These are phyloP conservation scores for Cataglyphis livida DNA, from an alignment of 2,888 invertebrate species.

Conservation along the genomic window DNA sequence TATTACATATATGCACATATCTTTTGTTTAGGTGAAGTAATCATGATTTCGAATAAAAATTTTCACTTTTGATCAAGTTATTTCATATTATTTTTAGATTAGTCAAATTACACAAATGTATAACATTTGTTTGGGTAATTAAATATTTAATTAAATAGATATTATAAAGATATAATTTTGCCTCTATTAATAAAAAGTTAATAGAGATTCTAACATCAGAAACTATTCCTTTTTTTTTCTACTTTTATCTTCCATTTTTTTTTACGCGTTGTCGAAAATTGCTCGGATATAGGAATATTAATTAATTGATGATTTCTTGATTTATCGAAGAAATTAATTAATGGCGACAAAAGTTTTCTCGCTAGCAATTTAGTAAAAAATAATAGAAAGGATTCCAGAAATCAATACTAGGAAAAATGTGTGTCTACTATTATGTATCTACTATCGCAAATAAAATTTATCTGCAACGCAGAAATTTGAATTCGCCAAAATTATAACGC, in stretches of 20 bases:
- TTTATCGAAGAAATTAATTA: conserved; percentile 63
- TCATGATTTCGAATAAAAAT: not conserved
- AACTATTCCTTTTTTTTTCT: not conserved
- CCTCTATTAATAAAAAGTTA: not conserved
- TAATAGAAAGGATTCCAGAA: not conserved
- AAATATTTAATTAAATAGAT: not conserved
- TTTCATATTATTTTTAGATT: not conserved
- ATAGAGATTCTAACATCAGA: not conserved
- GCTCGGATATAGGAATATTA: conserved; percentile 54
- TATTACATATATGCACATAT: not conserved
- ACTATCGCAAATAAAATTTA: not conserved
- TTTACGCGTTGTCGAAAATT: conserved; percentile 43
- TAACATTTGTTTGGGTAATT: not conserved
- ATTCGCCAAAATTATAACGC: not conserved
- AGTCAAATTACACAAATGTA: too few relatives aligned
- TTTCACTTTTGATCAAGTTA: not conserved
- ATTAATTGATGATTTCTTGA: conserved; percentile 66
- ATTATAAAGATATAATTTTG: not conserved
- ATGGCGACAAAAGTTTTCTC: conserved; percentile 65
- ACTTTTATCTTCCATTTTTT: conserved; percentile 18
- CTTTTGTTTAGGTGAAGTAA: not conserved
- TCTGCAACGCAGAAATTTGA: not conserved
- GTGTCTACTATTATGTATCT: too few relatives aligned
- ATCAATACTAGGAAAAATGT: not conserved
- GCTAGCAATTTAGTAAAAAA: not conserved